Evolutionary conservation across 2,113 vertebrate genomes (phyloP).

Genomic region (Gnathonemus echidnorhynchus): DNA sequence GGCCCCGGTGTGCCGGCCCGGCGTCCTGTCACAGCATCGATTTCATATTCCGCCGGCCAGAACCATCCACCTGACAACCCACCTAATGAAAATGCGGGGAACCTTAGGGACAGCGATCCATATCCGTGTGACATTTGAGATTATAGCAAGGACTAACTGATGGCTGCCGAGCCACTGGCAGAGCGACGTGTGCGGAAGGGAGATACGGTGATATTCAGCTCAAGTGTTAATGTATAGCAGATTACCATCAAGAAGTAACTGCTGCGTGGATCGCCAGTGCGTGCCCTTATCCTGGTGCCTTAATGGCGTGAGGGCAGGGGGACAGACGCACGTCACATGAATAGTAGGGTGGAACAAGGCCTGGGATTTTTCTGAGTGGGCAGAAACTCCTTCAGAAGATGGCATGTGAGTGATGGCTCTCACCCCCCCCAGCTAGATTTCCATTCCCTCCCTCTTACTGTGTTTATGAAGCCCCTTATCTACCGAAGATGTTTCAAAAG

Average conservation of each 20-base stretch:
- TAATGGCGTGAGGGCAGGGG: not conserved
- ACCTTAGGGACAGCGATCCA: constrained; percentile 9
- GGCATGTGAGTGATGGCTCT: not conserved
- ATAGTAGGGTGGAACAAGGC: not conserved
- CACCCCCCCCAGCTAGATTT: not conserved
- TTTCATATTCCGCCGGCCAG: not conserved
- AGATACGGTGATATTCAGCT: not conserved
- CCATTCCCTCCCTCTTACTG: not conserved
- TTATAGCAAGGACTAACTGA: not conserved
- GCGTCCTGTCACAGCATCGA: not conserved
- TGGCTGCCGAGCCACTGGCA: not conserved
- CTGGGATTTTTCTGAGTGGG: not conserved
- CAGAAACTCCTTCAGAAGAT: not conserved
- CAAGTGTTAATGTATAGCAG: not conserved
- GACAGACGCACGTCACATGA: not conserved
- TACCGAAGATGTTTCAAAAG: not conserved
- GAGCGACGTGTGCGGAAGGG: not conserved
- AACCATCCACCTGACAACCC: not conserved
- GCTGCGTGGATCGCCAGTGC: not conserved
- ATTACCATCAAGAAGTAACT: not conserved
- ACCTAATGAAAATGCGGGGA: constrained; percentile 1
- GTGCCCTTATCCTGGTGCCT: not conserved
- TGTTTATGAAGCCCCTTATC: not conserved
- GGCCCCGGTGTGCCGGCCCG: not conserved
- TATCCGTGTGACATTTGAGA: constrained; percentile 2